Percentiles rank a stretch among this genome's conserved stretches.
These are phyloP conservation scores for Meloidogyne exigua DNA, from an alignment of 1,140 invertebrate genomes.

Conservation along the genomic window DNA sequence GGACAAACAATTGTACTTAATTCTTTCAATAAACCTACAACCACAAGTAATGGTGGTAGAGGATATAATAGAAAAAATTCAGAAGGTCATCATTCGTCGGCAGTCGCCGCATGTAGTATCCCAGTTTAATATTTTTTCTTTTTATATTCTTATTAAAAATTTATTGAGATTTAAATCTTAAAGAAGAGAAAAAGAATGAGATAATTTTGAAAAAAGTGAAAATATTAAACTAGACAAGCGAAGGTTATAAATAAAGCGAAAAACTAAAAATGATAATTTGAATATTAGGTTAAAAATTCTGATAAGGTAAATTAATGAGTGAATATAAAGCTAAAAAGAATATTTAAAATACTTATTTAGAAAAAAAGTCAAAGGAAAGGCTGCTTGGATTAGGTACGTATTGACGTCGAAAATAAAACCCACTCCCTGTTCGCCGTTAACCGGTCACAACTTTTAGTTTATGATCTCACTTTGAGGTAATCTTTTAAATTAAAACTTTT, in stretches of 20 bases:
- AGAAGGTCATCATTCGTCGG: constrained; percentile 14
- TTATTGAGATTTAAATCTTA: neutral
- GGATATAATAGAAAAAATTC: constrained; percentile 12
- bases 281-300: no score
- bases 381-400: no score
- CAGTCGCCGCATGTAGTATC: constrained; percentile 22
- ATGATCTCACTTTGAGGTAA: neutral
- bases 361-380: no score
- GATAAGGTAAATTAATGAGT: no score
- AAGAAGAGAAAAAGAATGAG: neutral
- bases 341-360: no score
- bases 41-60: constrained; percentile 1
- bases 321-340: no score
- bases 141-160: constrained; percentile 3
- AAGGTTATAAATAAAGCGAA: neutral
- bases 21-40: constrained; percentile 34
- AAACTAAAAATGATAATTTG: no score
- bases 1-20: constrained; percentile 57
- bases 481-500: neutral
- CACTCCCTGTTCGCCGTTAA: no score
- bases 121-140: constrained; percentile 22
- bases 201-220: neutral
- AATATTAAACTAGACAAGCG: neutral
- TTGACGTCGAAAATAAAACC: no score
- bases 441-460: no score